Evolutionary conservation across 2,888 invertebrate genomes (phyloP), one percentile per base, ranked within the genome.

Genomic region (Branchipolynoe longqiensis): DNA sequence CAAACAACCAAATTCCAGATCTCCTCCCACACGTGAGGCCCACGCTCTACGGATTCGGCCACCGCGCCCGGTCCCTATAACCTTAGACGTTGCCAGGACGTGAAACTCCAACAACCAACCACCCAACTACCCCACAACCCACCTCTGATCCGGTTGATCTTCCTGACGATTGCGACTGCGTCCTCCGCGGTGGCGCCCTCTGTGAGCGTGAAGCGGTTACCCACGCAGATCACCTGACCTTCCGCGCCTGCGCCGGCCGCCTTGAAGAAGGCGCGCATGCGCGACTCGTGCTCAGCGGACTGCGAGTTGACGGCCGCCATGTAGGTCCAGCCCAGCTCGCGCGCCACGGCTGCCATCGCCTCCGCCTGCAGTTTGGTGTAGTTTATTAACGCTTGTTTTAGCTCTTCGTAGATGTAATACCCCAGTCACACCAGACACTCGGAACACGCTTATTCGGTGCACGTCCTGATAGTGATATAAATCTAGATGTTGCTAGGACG

Each of bases 231-330:
- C 88, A 88, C 69, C 87, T 87, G 33, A 85, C 83, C 4, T 91
- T 33, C 4, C n/a, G 8, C 36, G 33, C 38, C 59, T 6, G 18
- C n/a, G n/a, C 36, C 56, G 25, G 41, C 36, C 18, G 25, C 25
- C 38, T 22, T 40, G 82, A 78, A 87, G 48, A 94, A 91, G 40
- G 92, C 90, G 58, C 92, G 90, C 28, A 90, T 89, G 1, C 91
- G 91, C 31, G 90, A 90, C 14, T 88, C 87, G 1, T 93, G 92
- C 73, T 91, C 91, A 0, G 90, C 89, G n/a, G 91, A 90, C 40
- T 92, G 91, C 1, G 92, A 91, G 89, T 93, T 91, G 14, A 94
- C 90, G 0, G 92, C 89, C 18, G 91, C 90, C 1, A 93, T 91
- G 86, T 93, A 93, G 82, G 90, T 90, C 93, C 93, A 94, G 38